Conservation (phyloP, 2,113 vertebrate genomes). For the Pseudolaguvia tuberculata region DNA sequence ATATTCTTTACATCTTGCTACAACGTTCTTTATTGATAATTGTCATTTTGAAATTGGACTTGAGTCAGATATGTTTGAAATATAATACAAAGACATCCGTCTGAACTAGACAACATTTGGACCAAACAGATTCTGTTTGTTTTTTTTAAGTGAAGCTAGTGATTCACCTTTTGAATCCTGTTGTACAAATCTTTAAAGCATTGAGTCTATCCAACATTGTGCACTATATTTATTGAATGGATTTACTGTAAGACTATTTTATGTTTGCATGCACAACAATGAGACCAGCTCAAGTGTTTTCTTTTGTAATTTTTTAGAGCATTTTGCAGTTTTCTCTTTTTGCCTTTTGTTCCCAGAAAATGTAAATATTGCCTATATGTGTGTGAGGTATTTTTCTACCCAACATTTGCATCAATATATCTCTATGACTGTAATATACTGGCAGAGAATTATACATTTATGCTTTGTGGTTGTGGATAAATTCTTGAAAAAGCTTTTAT, state of each 20-base stretch:
- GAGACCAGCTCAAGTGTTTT: slow-evolving; percentile 43
- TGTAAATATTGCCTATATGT: slow-evolving; percentile 43
- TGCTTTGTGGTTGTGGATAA: slow-evolving; percentile 42
- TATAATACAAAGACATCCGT: slow-evolving; percentile 13
- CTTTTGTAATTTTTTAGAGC: slow-evolving; percentile 51
- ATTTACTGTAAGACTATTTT: slow-evolving; percentile 43
- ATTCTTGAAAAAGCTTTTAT: slow-evolving; percentile 35
- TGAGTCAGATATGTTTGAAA: slow-evolving; percentile 12
- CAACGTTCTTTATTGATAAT: slow-evolving; percentile 7
- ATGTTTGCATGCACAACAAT: slow-evolving; percentile 62
- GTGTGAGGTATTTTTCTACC: slow-evolving; percentile 48
- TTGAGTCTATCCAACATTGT: slow-evolving; percentile 44
- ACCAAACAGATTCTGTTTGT: slow-evolving; percentile 18
- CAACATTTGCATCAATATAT: slow-evolving; percentile 38
- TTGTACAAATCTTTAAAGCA: slow-evolving; percentile 19
- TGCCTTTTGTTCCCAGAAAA: slow-evolving; percentile 41
- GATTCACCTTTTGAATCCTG: slow-evolving; percentile 22
- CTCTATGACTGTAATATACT: slow-evolving; percentile 46
- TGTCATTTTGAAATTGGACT: not conserved
- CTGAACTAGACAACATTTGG: slow-evolving; percentile 14
- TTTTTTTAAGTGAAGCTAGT: slow-evolving; percentile 6
- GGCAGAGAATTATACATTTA: slow-evolving; percentile 36
- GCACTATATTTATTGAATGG: slow-evolving; percentile 47
- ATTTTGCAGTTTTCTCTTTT: slow-evolving; percentile 47
- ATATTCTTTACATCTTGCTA: slow-evolving; percentile 28